Evolutionary conservation across 2,888 invertebrate genomes (phyloP), one percentile per base, ranked within the genome.

Genomic region (Trypoxylon attenuatum): DNA sequence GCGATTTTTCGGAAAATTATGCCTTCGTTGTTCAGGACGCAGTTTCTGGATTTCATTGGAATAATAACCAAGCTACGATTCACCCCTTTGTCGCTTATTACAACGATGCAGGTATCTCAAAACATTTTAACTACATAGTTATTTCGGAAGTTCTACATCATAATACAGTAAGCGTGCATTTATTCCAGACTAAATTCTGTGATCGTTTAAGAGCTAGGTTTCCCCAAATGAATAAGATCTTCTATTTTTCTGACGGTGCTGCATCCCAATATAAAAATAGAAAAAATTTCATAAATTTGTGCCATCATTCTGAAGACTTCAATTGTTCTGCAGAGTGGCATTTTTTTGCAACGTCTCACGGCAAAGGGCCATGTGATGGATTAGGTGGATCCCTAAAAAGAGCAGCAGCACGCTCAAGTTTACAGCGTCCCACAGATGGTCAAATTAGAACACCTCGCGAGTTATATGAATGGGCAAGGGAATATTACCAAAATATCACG

Each of bases 1-100:
- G 18, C 18, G 57, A 57, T 19, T 57, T 57, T 8, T 8, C 50
- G 0, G 50, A 42, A 50, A 47, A 55, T 25, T 46, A 57, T 15
- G n/a, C 18, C 1, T 57, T 42, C 22, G 23, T 50, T 10, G 42
- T 43, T 10, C 50, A 50, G 29, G 42, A 43, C n/a, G 57, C 41
- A 19, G 8, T 18, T 29, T 27, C 39, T 10, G 49, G 29, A 1
- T 57, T 50, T 19, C 50, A 50, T 29, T 51, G 13, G 29, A 29
- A 29, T 39, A 23, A 23, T 23, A 19, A 38, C 13, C 49, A 38
- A 21, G 33, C 38, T 10, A 49, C 49, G 1, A 49, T 49, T 13
- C 49, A 33, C 16, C 19, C 15, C 2, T 42, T 47, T 15, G 45
- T 47, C n/a, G 15, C 4, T 39, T 46, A 46, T 23, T 15, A 55